Conservation (phyloP, 1,140 invertebrate species). For the Orchesella cincta region DNA sequence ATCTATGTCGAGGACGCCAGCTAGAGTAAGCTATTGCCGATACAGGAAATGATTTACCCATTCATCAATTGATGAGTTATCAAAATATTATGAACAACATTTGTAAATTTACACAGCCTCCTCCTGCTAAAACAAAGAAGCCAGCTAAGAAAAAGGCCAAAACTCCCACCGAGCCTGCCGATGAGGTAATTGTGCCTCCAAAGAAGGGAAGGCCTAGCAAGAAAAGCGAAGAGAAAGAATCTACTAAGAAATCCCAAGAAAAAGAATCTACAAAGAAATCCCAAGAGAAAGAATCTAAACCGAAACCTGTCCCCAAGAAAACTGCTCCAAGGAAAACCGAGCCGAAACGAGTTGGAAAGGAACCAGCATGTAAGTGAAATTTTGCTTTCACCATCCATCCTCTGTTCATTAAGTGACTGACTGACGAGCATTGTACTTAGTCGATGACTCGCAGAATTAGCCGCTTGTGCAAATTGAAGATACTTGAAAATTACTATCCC, state of each 20-base stretch:
- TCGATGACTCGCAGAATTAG: too few species aligned
- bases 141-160: too few species aligned
- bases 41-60: neutral
- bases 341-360: constrained; percentile 15
- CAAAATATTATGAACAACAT: neutral
- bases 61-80: neutral
- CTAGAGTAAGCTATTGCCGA: constrained; percentile 32
- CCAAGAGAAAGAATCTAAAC: neutral
- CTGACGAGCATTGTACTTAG: too few species aligned
- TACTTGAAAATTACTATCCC: too few species aligned
- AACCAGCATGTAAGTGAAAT: neutral
- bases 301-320: neutral
- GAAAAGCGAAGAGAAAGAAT: neutral
- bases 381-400: too few species aligned
- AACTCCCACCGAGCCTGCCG: too few species aligned
- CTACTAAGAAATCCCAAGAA: neutral
- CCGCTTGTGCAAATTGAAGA: too few species aligned
- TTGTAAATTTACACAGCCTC: constrained; percentile 4
- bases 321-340: neutral
- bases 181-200: too few species aligned
- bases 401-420: too few species aligned
- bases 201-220: neutral
- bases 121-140: neutral
- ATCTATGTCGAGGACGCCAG: constrained; percentile 41
- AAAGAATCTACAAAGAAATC: neutral